These are phyloP conservation scores for Phasia obesa DNA, from an alignment of 2,888 invertebrate species.

Conservation along the genomic window DNA sequence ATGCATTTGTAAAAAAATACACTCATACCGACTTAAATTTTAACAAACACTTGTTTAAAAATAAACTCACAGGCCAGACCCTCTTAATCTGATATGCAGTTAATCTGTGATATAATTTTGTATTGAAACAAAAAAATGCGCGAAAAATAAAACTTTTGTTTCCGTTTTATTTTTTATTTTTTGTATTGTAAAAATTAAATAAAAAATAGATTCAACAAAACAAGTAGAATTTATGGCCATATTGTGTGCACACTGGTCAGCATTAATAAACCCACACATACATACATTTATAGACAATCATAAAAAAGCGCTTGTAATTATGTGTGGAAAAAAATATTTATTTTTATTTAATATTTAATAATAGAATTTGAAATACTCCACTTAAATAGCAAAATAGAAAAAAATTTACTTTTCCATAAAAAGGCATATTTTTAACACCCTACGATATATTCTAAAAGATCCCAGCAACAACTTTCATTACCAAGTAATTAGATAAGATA, in stretches of 20 bases:
- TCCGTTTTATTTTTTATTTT: conserved; percentile 54
- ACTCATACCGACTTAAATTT: conserved; percentile 34
- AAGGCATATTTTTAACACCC: too few relatives aligned
- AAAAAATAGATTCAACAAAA: conserved; percentile 63
- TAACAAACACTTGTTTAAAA: conserved; percentile 27
- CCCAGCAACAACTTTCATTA: too few relatives aligned
- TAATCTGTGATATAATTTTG: conserved; percentile 47
- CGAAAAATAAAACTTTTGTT: conserved; percentile 68
- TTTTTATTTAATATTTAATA: too few relatives aligned
- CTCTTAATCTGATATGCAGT: background rate
- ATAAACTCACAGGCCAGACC: background rate
- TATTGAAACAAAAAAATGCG: conserved; percentile 49
- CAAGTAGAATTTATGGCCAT: conserved; percentile 73
- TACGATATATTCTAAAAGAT: too few relatives aligned
- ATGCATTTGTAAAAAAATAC: conserved; percentile 40
- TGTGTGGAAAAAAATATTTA: background rate
- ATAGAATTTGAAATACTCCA: too few relatives aligned
- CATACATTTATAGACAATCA: background rate
- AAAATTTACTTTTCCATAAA: too few relatives aligned
- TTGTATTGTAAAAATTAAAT: conserved; percentile 38
- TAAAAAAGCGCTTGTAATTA: background rate
- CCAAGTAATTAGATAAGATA: too few relatives aligned
- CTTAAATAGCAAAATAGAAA: too few relatives aligned
- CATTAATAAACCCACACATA: conserved; percentile 70
- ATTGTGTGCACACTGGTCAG: conserved; percentile 73